A percentile compares a stretch with the other conserved stretches of the same genome.
Evolutionary conservation across 2,888 invertebrate species (phyloP).

Genomic region (Polyommatus icarus): DNA sequence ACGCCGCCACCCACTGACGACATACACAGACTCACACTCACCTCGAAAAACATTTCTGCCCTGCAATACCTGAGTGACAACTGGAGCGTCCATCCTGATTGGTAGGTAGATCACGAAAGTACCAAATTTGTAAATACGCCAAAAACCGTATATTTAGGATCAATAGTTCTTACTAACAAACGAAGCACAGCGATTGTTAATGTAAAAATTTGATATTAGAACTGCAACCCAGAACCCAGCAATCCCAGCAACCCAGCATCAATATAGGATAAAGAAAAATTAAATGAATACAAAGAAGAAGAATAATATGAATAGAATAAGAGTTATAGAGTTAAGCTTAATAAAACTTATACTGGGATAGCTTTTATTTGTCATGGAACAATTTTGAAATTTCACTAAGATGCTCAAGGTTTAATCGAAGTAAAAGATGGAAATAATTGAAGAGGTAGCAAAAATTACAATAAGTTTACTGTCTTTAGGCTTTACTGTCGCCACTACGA

Average conservation of each 20-base stretch:
- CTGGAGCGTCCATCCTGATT: constrained; percentile 94
- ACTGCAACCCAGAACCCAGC: too few relatives aligned
- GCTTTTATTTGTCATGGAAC: too few relatives aligned
- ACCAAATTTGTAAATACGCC: background rate
- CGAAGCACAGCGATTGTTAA: too few relatives aligned
- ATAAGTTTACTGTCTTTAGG: constrained; percentile 71
- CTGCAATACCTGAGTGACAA: constrained; percentile 85
- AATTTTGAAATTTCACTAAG: background rate
- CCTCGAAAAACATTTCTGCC: constrained; percentile 83
- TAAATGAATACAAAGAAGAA: too few relatives aligned
- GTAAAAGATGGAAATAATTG: background rate
- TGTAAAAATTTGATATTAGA: too few relatives aligned
- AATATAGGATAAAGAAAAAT: too few relatives aligned
- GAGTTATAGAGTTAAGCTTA: too few relatives aligned
- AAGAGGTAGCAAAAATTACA: background rate
- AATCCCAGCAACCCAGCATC: too few relatives aligned
- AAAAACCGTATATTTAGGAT: background rate
- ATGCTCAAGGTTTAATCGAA: background rate
- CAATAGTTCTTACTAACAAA: background rate
- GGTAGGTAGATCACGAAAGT: constrained; percentile 75
- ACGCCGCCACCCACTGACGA: constrained; percentile 87
- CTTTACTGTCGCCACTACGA: constrained; percentile 87
- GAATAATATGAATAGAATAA: too few relatives aligned
- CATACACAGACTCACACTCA: constrained; percentile 84
- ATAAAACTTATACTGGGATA: too few relatives aligned